Percentiles rank a stretch among this genome's conserved stretches.
Evolutionary conservation across 1,140 invertebrate species (phyloP).

Genomic region (Solenopsis invicta): DNA sequence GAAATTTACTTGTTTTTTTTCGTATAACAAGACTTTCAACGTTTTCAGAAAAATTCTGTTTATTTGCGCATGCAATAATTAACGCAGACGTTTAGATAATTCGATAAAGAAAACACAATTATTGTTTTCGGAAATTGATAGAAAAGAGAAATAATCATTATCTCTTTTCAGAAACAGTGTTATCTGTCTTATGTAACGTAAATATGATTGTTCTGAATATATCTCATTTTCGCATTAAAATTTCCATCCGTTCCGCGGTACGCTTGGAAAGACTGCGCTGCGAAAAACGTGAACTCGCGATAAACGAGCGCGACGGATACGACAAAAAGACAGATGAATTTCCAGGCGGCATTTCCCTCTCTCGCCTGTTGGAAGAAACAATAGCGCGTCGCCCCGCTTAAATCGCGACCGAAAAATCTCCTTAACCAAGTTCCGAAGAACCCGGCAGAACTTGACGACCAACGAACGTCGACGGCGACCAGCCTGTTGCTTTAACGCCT

Average conservation of each 20-base stretch:
- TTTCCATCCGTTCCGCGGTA: not conserved
- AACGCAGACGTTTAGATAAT: not conserved
- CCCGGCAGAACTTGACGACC: slow-evolving; percentile 44
- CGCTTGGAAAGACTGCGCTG: not conserved
- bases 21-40: not conserved
- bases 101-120: not conserved
- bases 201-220: not conserved
- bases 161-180: not conserved
- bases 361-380: not conserved
- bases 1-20: not conserved
- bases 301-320: slow-evolving; percentile 35
- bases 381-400: slow-evolving; percentile 19
- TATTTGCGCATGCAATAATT: not conserved
- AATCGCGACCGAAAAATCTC: slow-evolving; percentile 47
- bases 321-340: slow-evolving; percentile 8
- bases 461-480: slow-evolving; percentile 20
- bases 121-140: not conserved
- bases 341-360: not conserved
- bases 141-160: not conserved
- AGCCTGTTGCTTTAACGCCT: slow-evolving; percentile 59
- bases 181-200: not conserved
- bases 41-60: not conserved
- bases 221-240: not conserved
- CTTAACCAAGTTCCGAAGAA: slow-evolving; percentile 58
- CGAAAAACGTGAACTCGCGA: slow-evolving; percentile 35